Evolutionary conservation across 2,888 invertebrate genomes (phyloP).

Genomic region (Phengaris alcon): DNA sequence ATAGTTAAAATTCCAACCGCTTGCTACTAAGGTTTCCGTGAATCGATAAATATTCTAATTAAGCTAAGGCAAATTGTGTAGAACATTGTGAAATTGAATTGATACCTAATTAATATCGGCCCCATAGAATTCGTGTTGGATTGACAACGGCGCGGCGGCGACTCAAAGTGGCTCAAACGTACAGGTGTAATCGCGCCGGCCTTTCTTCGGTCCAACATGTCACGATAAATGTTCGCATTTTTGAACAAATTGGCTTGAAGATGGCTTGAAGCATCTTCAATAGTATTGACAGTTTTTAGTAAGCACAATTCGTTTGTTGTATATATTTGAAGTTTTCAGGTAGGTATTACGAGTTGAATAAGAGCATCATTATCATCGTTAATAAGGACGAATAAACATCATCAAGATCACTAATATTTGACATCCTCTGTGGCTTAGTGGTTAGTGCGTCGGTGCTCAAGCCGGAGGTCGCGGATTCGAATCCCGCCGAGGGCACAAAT

Average conservation of each 20-base stretch:
- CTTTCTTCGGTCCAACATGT: conserved; percentile 40
- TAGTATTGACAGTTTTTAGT: conserved; percentile 4
- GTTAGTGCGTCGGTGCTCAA: no score
- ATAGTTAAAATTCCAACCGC: neutral
- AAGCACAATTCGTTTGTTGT: neutral
- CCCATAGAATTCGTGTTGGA: conserved; percentile 38
- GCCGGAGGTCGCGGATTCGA: no score
- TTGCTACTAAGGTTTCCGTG: conserved; percentile 13
- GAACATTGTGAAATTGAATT: conserved; percentile 26
- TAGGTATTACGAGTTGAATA: neutral
- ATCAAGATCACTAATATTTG: no score
- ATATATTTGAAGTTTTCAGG: neutral
- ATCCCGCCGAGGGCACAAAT: no score
- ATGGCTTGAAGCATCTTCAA: conserved; percentile 5
- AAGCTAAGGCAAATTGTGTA: conserved; percentile 24
- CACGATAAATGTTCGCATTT: conserved; percentile 22
- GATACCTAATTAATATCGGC: conserved; percentile 28
- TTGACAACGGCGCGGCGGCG: conserved; percentile 70
- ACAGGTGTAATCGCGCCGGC: conserved; percentile 69
- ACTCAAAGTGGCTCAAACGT: conserved; percentile 58
- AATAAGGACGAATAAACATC: neutral
- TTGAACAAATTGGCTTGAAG: conserved; percentile 12
- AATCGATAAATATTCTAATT: conserved; percentile 28
- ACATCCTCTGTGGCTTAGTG: no score
- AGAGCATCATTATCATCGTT: neutral